Evolutionary conservation across 2,797 vertebrate genomes (phyloP), one percentile per base, ranked within the genome.

Genomic region (Corythornis leucogaster): DNA sequence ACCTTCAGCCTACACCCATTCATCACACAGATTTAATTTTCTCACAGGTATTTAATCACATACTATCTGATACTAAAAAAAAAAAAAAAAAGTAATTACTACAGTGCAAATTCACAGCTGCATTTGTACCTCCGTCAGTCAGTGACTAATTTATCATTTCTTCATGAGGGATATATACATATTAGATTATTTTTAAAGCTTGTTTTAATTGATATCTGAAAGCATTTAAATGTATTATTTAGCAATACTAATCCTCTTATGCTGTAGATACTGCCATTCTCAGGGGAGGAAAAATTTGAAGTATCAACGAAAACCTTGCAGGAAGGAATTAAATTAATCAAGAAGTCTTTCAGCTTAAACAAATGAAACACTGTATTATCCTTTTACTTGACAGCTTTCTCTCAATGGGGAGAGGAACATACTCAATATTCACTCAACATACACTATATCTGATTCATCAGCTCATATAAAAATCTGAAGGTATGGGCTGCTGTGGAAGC

Each of bases 21-120:
- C 98, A 99, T 99, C 99, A 99, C 97, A 91, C 97, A 98, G 98
- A 99, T 98, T 98, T 98, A 98, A 98, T 99, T 99, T 98, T 98
- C 98, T 98, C 96, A 97, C 97, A 98, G 98, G 98, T 98, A 98
- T 98, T 99, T 99, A 98, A 99, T 99, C 98, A 99, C 98, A 97
- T 93, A 92, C 95, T 99, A 99, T 99, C 98, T 98, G 98, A 99
- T 98, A 98, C 95, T 79, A 38, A 24, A 95, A 97, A 77, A 96
- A 97, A 92, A 92, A 98, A 97, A 92, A 38, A 38, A 97, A 98
- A 98, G 98, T 99, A 99, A 99, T 99, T 99, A 99, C 98, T 94
- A 97, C 97, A 92, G 95, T 97, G 97, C 97, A 97, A 98, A 98
- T 98, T 96, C 97, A 92, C 90, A 97, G 96, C 96, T 95, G 83